phyloP scores from a whole-genome alignment of 2,797 vertebrate genomes.

The Pteronotus mesoamericanus region DNA sequence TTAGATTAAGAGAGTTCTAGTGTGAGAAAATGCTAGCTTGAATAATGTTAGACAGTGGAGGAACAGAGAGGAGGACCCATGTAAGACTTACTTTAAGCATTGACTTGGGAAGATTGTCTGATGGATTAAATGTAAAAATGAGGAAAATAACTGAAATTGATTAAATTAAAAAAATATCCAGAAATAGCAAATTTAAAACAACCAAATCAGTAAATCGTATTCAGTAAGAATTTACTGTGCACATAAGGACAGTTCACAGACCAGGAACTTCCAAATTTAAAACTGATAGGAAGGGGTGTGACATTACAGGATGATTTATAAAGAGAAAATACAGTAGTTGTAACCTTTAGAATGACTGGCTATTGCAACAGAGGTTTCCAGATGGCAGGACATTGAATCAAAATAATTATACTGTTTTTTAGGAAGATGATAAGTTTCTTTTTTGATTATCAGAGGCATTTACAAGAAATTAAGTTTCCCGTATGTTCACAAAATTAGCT shows the following conservation, averaged over 20 bases:
- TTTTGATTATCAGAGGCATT: background rate
- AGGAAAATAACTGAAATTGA: background rate
- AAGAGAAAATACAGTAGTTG: background rate
- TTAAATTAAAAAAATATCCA: background rate
- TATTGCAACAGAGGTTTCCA: background rate
- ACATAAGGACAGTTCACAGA: background rate
- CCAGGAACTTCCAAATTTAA: background rate
- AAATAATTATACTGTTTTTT: background rate
- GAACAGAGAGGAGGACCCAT: background rate
- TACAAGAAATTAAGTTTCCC: background rate
- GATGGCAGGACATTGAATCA: background rate
- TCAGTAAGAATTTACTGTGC: background rate
- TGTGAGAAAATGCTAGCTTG: background rate
- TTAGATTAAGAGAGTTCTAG: background rate
- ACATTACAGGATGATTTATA: background rate
- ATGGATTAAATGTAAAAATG: background rate
- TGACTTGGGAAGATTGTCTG: background rate
- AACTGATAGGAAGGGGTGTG: fast-evolving
- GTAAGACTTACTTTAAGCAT: background rate
- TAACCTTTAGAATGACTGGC: background rate
- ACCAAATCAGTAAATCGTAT: background rate
- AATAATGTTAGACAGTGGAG: background rate
- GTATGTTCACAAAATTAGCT: background rate
- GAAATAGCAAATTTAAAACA: background rate
- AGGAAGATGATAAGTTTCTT: background rate